Evolutionary conservation across 1,140 invertebrate species (phyloP).

Genomic region (Mesaphorura yosii): DNA sequence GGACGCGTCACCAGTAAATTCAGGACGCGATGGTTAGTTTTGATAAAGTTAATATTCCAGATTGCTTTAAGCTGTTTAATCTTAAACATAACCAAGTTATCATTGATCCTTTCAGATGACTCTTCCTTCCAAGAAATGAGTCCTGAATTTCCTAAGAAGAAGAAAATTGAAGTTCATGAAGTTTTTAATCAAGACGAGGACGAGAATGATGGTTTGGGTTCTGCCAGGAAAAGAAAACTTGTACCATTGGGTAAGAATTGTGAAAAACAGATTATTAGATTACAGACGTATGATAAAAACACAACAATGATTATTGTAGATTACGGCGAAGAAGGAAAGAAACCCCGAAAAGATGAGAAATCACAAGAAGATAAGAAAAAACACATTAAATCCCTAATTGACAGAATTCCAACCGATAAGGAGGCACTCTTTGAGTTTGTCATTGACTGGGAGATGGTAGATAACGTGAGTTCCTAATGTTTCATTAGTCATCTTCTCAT

Average conservation of each 20-base stretch:
- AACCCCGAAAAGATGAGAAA: constrained; percentile 53
- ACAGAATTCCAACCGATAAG: constrained; percentile 96
- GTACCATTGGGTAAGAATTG: constrained; percentile 56
- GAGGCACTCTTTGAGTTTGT: constrained; percentile 86
- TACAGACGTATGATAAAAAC: constrained; percentile 1
- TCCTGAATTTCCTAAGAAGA: constrained; percentile 44
- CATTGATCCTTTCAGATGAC: constrained; percentile 22
- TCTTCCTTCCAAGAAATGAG: constrained; percentile 25
- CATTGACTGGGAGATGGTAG: constrained; percentile 80
- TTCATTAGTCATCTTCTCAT: not conserved
- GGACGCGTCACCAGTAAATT: constrained; percentile 18
- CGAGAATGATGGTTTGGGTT: constrained; percentile 48
- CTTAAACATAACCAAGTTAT: not conserved
- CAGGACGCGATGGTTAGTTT: constrained; percentile 1
- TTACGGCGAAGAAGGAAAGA: constrained; percentile 47
- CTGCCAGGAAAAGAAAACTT: constrained; percentile 65
- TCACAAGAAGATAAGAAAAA: constrained; percentile 88
- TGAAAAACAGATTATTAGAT: not conserved
- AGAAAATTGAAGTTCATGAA: constrained; percentile 70
- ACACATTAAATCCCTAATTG: constrained; percentile 87
- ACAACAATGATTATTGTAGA: constrained; percentile 29
- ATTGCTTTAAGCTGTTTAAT: not conserved
- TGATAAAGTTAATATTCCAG: not conserved
- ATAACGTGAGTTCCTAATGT: constrained; percentile 53
- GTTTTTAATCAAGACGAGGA: constrained; percentile 87